Evolutionary conservation across 2,113 vertebrate genomes (phyloP).

Genomic region (Phoxinus phoxinus): DNA sequence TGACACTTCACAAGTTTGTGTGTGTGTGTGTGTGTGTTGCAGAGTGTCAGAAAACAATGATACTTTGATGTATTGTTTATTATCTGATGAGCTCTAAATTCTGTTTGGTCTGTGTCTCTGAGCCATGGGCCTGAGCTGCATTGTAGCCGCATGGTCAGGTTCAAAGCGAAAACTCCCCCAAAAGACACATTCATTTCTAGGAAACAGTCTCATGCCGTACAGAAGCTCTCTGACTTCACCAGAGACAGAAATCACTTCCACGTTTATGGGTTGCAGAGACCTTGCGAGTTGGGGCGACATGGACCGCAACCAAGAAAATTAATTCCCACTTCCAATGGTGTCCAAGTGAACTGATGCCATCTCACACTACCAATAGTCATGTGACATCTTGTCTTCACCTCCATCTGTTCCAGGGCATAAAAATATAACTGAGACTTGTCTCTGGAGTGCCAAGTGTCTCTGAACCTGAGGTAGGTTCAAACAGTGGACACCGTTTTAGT

Average conservation of each 20-base stretch:
- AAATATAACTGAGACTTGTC: slow-evolving; percentile 1
- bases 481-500: background rate
- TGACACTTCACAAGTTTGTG: slow-evolving; percentile 2
- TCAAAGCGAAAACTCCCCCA: slow-evolving; percentile 20
- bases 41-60: slow-evolving; percentile 26
- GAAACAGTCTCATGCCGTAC: slow-evolving; percentile 3
- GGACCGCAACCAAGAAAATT: slow-evolving; percentile 3
- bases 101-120: slow-evolving; percentile 40
- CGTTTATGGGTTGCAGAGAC: slow-evolving; percentile 9
- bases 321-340: background rate
- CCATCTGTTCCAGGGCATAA: slow-evolving; percentile 20
- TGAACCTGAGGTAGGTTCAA: background rate
- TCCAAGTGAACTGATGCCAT: slow-evolving; percentile 16
- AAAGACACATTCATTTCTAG: slow-evolving; percentile 17
- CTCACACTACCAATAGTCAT: slow-evolving; percentile 9
- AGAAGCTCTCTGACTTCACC: slow-evolving; percentile 18
- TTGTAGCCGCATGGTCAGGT: background rate
- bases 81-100: slow-evolving; percentile 42
- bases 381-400: slow-evolving; percentile 25
- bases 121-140: background rate
- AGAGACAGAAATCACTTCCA: slow-evolving; percentile 4
- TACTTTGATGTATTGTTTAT: slow-evolving; percentile 45
- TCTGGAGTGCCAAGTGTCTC: slow-evolving; percentile 5
- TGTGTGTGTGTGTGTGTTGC: slow-evolving; percentile 11
- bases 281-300: background rate